These are phyloP conservation scores for Tachina lurida DNA, from an alignment of 2,888 invertebrate genomes.

Conservation along the genomic window DNA sequence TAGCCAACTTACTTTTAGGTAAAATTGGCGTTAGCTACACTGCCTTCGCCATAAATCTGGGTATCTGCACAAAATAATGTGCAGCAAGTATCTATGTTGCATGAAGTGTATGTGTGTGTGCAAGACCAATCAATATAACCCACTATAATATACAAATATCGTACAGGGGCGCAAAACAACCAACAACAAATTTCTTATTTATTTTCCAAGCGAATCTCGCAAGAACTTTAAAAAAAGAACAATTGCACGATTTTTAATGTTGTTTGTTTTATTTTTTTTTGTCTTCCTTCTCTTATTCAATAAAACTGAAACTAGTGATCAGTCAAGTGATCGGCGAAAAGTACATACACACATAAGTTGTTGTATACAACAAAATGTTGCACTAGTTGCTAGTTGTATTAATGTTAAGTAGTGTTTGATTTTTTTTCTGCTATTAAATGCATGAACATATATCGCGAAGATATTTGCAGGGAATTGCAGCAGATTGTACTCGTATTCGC, in stretches of 20 bases:
- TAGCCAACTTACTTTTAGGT: neutral
- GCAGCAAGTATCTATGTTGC: conserved; percentile 30
- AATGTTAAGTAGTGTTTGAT: conserved; percentile 62
- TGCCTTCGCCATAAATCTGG: conserved; percentile 27
- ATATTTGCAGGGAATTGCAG: conserved; percentile 25
- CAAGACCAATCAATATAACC: conserved; percentile 69
- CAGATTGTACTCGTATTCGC: conserved; percentile 35
- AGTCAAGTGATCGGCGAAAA: conserved; percentile 69
- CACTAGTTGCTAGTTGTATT: conserved; percentile 67
- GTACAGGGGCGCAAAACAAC: neutral
- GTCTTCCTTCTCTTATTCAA: conserved; percentile 42
- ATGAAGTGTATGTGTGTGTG: conserved; percentile 22
- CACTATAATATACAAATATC: conserved; percentile 48
- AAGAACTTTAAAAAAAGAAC: neutral
- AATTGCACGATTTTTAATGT: conserved; percentile 62
- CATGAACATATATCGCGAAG: conserved; percentile 34
- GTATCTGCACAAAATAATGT: neutral
- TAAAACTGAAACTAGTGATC: conserved; percentile 64
- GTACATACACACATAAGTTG: conserved; percentile 33
- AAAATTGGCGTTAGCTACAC: conserved; percentile 32
- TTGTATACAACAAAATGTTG: conserved; percentile 52
- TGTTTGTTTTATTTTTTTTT: neutral
- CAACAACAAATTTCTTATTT: conserved; percentile 60
- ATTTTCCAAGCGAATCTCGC: conserved; percentile 49
- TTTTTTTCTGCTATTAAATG: conserved; percentile 13